Base-by-base conservation (phyloP, 1,140 invertebrate species). In the Zaprionus ornatus region DNA sequence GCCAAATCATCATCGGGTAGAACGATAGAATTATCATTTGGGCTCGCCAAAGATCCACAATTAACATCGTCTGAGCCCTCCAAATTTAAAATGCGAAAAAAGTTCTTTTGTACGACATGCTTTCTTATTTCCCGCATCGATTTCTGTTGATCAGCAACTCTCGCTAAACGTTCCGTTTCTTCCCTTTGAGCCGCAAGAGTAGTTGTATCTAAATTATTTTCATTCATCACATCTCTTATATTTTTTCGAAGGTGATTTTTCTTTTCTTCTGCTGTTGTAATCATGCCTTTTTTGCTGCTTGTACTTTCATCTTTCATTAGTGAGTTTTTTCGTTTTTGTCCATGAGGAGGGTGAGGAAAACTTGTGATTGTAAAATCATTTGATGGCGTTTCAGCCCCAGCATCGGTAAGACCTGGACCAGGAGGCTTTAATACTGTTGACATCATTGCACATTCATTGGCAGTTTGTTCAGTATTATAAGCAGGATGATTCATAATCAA, bases 121-220 rank as follows among this genome's bases (percentile, higher is more conserved):
- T 90, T 86, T 50, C 90, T 79, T 37, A 91, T 94, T 92, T 97
- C 96, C 74, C 96, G 95, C 77, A 97, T 95, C 59, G 96, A 95
- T 81, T 95, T 95, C 82, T 97, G 96, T 82, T 97, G 96, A 82
- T 97, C 96, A 88, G 97, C 96, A 27, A 97, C 96, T n/a, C 96
- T 93, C 15, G 95, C 94, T 56, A 97, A 93, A 91, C 98, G 94
- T 91, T 99, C 98, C 80, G 96, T 96, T 93, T 99, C 98, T 91
- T 98, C 97, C 35, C 97, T 94, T 92, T 99, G 98, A 3, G 98
- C 98, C 23, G 96, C 96, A n/a, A 98, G 91, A 6, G 98, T 99
- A 9, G 97, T 96, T 77, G 97, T 96, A 91, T 99, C 98, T 54
- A 99, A 92, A 86, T 99, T 97, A 61, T 96, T 97, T 83, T 98